Evolutionary conservation across 2,113 vertebrate species (phyloP).

Genomic region (Machaerirhynchus nigripectus): DNA sequence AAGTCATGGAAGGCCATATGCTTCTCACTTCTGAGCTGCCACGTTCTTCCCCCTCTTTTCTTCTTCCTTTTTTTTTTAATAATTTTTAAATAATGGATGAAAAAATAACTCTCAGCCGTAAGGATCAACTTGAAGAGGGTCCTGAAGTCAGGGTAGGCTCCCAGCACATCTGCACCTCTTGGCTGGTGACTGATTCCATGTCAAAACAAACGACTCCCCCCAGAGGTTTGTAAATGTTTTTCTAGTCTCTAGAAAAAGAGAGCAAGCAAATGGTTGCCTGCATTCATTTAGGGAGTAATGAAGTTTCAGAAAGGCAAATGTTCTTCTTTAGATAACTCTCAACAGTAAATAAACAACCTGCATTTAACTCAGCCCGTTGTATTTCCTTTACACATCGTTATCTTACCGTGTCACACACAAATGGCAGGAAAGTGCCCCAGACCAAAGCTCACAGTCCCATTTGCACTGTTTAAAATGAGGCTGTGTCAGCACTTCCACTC

Average conservation of each 20-base stretch:
- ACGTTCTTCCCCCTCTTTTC: not conserved
- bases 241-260: not conserved
- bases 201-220: not conserved
- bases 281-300: not conserved
- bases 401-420: not conserved
- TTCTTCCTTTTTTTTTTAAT: not conserved
- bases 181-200: not conserved
- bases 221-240: slow-evolving; percentile 41
- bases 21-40: not conserved
- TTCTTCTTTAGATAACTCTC: slow-evolving; percentile 15
- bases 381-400: not conserved
- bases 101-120: slow-evolving; percentile 8
- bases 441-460: not conserved
- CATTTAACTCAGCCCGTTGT: not conserved
- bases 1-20: slow-evolving; percentile 12
- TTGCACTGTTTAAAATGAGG: not conserved
- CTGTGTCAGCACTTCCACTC: not conserved
- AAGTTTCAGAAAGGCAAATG: slow-evolving; percentile 55
- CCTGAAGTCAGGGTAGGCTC: not conserved
- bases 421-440: not conserved
- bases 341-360: slow-evolving; percentile 31
- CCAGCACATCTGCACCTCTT: slow-evolving; percentile 22
- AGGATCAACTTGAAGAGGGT: not conserved
- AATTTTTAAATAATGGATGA: not conserved
- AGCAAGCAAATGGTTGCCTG: slow-evolving; percentile 48